These are phyloP conservation scores for Oreochromis spilurus DNA, from an alignment of 2,113 vertebrate genomes.

Conservation along the genomic window DNA sequence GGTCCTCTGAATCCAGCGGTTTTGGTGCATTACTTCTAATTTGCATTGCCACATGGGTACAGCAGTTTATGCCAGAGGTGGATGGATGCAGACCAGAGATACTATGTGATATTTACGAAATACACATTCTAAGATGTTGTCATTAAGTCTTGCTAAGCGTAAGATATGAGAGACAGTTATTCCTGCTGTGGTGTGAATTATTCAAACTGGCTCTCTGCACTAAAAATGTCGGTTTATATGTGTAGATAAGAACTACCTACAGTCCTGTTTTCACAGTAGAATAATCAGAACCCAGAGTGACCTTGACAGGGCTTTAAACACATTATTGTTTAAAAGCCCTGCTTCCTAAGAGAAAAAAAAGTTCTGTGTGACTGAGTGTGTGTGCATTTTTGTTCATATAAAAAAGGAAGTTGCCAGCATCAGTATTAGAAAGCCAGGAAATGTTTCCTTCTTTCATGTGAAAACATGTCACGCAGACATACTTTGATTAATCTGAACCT, in stretches of 20 bases:
- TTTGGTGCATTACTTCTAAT: neutral
- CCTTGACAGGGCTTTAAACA: conserved; percentile 16
- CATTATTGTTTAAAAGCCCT: conserved; percentile 31
- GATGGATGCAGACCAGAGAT: neutral
- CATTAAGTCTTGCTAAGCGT: neutral
- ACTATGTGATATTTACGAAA: neutral
- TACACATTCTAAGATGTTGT: neutral
- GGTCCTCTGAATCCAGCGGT: neutral
- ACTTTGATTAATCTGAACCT: conserved; percentile 53
- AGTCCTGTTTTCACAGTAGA: conserved; percentile 25
- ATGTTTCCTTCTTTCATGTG: conserved; percentile 36
- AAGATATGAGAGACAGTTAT: neutral
- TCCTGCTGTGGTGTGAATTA: neutral
- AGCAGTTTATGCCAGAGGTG: neutral
- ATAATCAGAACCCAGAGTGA: neutral
- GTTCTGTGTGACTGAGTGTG: neutral
- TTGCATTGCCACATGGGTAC: neutral
- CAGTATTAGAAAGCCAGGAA: conserved; percentile 62
- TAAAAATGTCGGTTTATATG: neutral
- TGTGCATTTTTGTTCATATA: neutral
- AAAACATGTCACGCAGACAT: conserved; percentile 19
- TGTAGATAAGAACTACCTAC: neutral
- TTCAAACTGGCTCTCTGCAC: neutral
- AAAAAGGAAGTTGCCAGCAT: conserved; percentile 41
- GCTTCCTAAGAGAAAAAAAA: conserved; percentile 11